A percentile compares a stretch with the other conserved stretches of the same genome.
These are phyloP conservation scores for Platyscapa corneri DNA, from an alignment of 1,140 invertebrate genomes.

Conservation along the genomic window DNA sequence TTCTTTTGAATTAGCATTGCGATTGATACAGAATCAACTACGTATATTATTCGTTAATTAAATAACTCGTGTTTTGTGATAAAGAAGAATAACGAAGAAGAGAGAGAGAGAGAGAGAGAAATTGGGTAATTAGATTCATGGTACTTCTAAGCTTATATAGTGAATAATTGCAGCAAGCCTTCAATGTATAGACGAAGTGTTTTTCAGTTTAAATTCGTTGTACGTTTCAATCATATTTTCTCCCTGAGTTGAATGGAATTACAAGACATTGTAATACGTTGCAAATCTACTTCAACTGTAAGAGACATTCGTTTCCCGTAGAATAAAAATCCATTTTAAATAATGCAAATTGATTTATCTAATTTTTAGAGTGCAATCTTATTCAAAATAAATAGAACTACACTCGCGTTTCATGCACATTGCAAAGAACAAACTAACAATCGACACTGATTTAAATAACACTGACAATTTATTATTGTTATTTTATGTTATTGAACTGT, in stretches of 20 bases:
- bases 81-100: background rate
- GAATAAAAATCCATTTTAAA: background rate
- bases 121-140: background rate
- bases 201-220: background rate
- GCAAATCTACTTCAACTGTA: background rate
- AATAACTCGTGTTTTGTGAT: background rate
- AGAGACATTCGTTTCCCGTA: background rate
- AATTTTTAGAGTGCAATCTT: background rate
- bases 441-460: slow-evolving; percentile 2
- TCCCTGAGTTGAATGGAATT: background rate
- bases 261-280: background rate
- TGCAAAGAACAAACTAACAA: background rate
- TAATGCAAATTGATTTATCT: background rate
- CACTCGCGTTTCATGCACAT: background rate
- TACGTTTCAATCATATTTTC: background rate
- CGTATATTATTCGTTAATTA: background rate
- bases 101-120: background rate
- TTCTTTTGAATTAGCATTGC: background rate
- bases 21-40: no score
- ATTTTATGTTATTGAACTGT: no score
- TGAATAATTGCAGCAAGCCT: background rate
- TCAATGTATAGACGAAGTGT: background rate
- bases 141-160: background rate
- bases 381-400: background rate
- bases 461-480: no score